Base-by-base conservation (phyloP, 2,113 vertebrate genomes). In the Plotosus lineatus region DNA sequence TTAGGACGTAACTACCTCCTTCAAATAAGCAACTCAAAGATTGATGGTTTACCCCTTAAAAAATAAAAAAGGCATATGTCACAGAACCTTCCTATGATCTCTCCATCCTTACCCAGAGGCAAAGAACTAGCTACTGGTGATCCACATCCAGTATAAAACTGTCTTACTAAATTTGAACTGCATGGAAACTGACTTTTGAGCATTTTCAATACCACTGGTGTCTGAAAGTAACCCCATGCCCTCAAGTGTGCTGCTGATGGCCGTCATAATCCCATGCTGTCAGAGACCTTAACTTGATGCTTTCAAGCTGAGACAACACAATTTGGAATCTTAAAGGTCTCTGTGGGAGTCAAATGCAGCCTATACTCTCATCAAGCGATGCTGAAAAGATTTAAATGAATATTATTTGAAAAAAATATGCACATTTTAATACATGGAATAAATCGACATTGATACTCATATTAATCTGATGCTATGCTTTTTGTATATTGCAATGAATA, bases 221-320 rank as follows among this genome's bases (percentile, higher is more conserved):
- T 78, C 78, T 68, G 28, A 82, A 82, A 85, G 69, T 82, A 82
- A 75, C 46, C 68, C 56, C 38, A 42, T 77, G 72, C 73, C 56
- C 77, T 80, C 40, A 19, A 85, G 77, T 79, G 72, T 51, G 46
- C 55, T 33, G 69, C 79, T 82, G 84, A 85, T 82, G 81, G 81
- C 77, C 72, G 65, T 80, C 77, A 80, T 82, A 85, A 85, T 82
- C 81, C 53, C 65, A 82, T 72, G 77, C 72, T 77, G 81, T 75
- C 73, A 77, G 78, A 80, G 61, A 77, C 48, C 65, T 15, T 46
- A 80, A 80, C 68, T 26, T 12, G 68, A 79, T 82, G 77, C 77
- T 66, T 72, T 80, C 80, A 82, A 77, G 77, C 81, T 77, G 84
- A 82, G 81, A 72, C 61, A 56, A 51, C 60, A 53, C 68, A 68